Evolutionary conservation across 2,888 invertebrate genomes (phyloP).

Genomic region (Sarcophaga carnaria): DNA sequence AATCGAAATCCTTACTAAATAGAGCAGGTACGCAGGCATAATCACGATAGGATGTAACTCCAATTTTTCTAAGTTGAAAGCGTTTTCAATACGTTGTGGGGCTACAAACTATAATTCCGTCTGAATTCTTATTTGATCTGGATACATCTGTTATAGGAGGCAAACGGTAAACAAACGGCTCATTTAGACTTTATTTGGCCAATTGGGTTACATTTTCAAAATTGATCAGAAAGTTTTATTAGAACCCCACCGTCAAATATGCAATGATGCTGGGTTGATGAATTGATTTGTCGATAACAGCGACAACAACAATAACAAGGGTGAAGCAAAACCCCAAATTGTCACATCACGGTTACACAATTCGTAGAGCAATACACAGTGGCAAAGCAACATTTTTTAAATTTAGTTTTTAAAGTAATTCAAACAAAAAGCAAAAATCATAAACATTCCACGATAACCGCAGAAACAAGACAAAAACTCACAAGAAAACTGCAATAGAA

Average conservation of each 20-base stretch:
- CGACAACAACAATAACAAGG: conserved; percentile 4
- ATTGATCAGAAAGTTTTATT: conserved; percentile 30
- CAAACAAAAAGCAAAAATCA: not conserved
- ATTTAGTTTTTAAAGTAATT: not conserved
- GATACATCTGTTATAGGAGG: too few relatives aligned
- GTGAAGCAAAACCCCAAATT: conserved; percentile 16
- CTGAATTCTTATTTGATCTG: too few relatives aligned
- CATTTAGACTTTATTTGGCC: not conserved
- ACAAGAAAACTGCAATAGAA: conserved; percentile 1
- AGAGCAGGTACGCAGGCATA: too few relatives aligned
- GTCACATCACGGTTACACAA: not conserved
- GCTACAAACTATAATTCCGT: too few relatives aligned
- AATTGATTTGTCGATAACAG: conserved; percentile 22
- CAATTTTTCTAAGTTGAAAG: too few relatives aligned
- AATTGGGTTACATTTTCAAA: conserved; percentile 28
- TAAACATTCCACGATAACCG: conserved; percentile 25
- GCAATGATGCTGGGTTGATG: not conserved
- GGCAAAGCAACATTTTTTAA: not conserved
- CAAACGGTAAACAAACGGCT: too few relatives aligned
- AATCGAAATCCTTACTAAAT: too few relatives aligned
- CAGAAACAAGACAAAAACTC: conserved; percentile 33
- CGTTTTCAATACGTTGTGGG: too few relatives aligned
- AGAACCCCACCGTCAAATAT: not conserved
- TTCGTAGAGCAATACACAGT: not conserved
- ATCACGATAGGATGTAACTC: too few relatives aligned